phyloP scores from a whole-genome alignment of 1,140 invertebrate species.

The Aphelenchoides besseyi region DNA sequence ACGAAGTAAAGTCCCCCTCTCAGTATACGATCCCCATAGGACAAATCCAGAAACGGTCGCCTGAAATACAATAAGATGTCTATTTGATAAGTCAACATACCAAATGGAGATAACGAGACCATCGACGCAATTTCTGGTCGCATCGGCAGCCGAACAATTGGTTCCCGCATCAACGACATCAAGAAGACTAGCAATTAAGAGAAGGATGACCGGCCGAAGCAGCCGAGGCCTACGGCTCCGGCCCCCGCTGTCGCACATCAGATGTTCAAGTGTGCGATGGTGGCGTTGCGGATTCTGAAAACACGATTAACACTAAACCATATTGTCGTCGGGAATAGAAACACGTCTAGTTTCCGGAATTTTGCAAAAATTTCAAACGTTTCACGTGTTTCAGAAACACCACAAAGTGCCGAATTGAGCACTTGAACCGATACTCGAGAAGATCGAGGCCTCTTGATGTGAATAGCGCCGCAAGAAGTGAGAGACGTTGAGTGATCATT shows the following conservation, averaged over 20 bases:
- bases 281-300: not conserved
- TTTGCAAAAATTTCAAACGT: too few species aligned
- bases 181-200: slow-evolving; percentile 14
- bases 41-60: slow-evolving; percentile 72
- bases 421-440: too few species aligned
- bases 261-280: not conserved
- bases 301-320: not conserved
- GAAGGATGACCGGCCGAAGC: slow-evolving; percentile 16
- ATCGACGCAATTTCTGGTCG: slow-evolving; percentile 62
- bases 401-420: too few species aligned
- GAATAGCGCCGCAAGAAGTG: too few species aligned
- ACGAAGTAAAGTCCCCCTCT: slow-evolving; percentile 89
- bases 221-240: slow-evolving; percentile 22
- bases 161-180: slow-evolving; percentile 45
- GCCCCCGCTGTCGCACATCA: slow-evolving; percentile 15
- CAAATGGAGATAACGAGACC: slow-evolving; percentile 56
- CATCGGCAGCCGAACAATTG: slow-evolving; percentile 60
- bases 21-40: slow-evolving; percentile 70
- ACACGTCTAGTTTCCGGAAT: too few species aligned
- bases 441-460: too few species aligned
- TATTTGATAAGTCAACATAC: slow-evolving; percentile 32
- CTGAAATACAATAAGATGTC: too few species aligned
- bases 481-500: too few species aligned
- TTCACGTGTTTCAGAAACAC: too few species aligned
- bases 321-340: too few species aligned